These are phyloP conservation scores for Spatulosminthurus flaviceps DNA, from an alignment of 2,888 invertebrate genomes.

Conservation along the genomic window DNA sequence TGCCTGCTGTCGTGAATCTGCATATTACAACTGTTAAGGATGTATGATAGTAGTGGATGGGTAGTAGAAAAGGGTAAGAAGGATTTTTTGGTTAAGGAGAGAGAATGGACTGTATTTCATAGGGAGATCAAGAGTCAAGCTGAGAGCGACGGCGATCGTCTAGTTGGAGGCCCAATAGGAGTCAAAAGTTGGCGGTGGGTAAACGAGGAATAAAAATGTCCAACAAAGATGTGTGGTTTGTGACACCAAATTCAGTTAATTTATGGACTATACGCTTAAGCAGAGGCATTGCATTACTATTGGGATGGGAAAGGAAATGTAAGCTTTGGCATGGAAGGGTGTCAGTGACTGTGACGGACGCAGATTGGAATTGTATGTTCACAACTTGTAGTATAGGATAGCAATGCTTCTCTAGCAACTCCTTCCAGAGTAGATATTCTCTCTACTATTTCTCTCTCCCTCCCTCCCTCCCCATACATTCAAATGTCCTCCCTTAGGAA, in stretches of 20 bases:
- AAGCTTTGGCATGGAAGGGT: conserved; percentile 32
- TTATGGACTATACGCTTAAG: conserved; percentile 48
- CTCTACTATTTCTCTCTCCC: too few relatives aligned
- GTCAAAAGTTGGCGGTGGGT: conserved; percentile 48
- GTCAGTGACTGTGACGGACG: conserved; percentile 31
- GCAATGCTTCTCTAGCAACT: too few relatives aligned
- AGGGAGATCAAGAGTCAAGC: conserved; percentile 12
- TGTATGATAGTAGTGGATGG: too few relatives aligned
- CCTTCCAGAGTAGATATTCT: too few relatives aligned
- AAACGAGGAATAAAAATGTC: conserved; percentile 50
- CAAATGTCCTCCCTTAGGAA: too few relatives aligned
- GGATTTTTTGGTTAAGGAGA: too few relatives aligned
- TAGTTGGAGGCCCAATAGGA: conserved; percentile 4
- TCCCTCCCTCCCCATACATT: too few relatives aligned
- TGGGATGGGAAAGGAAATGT: conserved; percentile 35
- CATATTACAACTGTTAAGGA: too few relatives aligned
- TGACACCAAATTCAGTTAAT: conserved; percentile 53
- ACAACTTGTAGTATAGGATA: background rate
- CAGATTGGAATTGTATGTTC: conserved; percentile 38
- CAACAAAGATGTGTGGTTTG: conserved; percentile 52
- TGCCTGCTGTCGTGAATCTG: too few relatives aligned
- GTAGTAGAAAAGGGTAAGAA: too few relatives aligned
- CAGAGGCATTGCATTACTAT: too few relatives aligned
- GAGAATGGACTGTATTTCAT: background rate
- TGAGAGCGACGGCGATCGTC: background rate